Evolutionary conservation across 2,113 vertebrate species (phyloP).

Genomic region (Hemiscyllium ocellatum): DNA sequence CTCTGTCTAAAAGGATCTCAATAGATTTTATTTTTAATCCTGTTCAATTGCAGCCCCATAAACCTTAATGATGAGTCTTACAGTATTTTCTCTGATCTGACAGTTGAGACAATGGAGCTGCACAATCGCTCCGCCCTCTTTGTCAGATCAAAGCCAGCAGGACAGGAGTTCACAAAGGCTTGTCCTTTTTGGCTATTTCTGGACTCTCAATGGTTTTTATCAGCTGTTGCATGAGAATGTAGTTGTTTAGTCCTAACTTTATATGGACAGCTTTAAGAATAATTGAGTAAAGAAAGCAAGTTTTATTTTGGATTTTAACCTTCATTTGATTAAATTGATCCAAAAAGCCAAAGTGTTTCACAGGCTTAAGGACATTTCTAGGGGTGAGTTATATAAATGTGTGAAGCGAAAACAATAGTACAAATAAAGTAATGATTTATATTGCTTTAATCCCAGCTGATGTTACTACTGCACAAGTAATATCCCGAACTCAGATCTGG

Average conservation of each 20-base stretch:
- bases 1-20: constrained; percentile 64
- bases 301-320: neutral
- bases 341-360: neutral
- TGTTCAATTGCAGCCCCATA: constrained; percentile 66
- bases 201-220: constrained; percentile 40
- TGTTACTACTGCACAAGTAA: too few species aligned
- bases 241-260: constrained; percentile 19
- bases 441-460: too few species aligned
- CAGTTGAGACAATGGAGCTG: constrained; percentile 60
- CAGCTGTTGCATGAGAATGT: constrained; percentile 42
- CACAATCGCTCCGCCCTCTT: constrained; percentile 63
- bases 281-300: neutral
- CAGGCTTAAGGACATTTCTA: neutral
- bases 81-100: constrained; percentile 66
- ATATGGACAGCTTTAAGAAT: neutral
- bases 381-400: neutral
- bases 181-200: constrained; percentile 40
- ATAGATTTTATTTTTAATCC: constrained; percentile 66
- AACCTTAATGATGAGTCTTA: constrained; percentile 65
- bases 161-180: constrained; percentile 52
- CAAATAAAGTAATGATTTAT: neutral
- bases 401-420: neutral
- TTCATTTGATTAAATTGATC: neutral
- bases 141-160: constrained; percentile 59
- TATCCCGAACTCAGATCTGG: too few species aligned